Conservation (phyloP, 2,888 invertebrate species). For the Stictocephala bisonia region DNA sequence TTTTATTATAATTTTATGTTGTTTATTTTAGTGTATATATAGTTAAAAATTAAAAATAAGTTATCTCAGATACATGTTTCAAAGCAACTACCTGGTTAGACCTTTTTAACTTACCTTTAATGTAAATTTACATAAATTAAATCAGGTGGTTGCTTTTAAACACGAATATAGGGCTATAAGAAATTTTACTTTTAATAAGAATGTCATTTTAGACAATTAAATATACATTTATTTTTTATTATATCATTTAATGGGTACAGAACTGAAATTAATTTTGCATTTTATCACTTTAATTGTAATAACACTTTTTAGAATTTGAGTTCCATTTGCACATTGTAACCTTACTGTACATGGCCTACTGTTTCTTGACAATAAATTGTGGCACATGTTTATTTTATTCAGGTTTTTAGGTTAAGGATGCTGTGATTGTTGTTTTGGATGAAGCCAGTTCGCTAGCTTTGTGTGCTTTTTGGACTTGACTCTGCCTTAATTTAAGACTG, state of each 20-base stretch:
- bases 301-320: not conserved
- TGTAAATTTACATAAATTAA: not conserved
- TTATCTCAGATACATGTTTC: no score
- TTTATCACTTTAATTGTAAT: not conserved
- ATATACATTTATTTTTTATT: no score
- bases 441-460: conserved; percentile 12
- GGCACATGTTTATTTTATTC: not conserved
- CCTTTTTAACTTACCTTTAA: not conserved
- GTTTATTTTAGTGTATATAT: no score
- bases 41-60: no score
- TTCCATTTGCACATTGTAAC: not conserved
- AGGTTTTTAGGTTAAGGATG: conserved; percentile 10
- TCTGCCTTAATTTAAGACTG: conserved; percentile 40
- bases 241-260: no score
- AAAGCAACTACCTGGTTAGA: no score
- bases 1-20: not conserved
- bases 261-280: not conserved
- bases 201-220: no score
- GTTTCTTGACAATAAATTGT: conserved; percentile 7
- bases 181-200: no score
- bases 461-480: conserved; percentile 32
- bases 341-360: conserved; percentile 20
- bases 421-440: conserved; percentile 23
- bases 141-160: not conserved
- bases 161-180: no score